Base-by-base conservation (phyloP, 2,797 vertebrate genomes). In the Peromyscus attwateri region DNA sequence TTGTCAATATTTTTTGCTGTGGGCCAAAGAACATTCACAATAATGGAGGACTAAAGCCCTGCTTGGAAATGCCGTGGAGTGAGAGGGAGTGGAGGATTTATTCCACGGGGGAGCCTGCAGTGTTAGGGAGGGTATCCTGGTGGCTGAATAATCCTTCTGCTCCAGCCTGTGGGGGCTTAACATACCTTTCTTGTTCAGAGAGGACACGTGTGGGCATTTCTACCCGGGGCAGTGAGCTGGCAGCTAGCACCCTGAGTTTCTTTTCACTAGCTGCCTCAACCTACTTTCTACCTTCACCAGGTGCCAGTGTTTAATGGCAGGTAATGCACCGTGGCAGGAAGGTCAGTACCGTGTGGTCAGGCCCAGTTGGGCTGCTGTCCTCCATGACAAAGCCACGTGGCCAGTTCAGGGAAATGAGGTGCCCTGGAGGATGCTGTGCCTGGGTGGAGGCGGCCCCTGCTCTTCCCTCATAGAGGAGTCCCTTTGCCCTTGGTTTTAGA, bases 1-100 rank as follows among this genome's bases (percentile, higher is more conserved):
- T 98, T 98, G 98, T 99, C 98, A 98, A 98, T 98, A 98, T 98
- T 98, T 99, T 98, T 98, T 98, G 98, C 98, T 98, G 98, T 97
- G 97, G 98, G 98, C 98, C 97, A 98, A 97, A 98, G 98, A 98
- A 87, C 98, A 98, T 98, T 98, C 98, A 87, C 97, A 91, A 96
- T 98, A 98, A 98, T 98, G 98, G 98, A 98, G 98, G 97, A 91
- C 97, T 96, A 97, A 97, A 98, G 93, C 95, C 92, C 97, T 92
- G 95, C 97, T 97, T 95, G 97, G 92, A 97, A 98, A 96, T 96
- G 97, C 97, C 94, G 95, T 83, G 95, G 97, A 85, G 98, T 62
- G 96, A 79, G 97, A 97, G 97, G 96, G 66, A 76, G 97, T 79
- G 70, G 90, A 95, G 97, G 98, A 98, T 98, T 98, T 98, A 98